These are phyloP conservation scores for Tichodroma muraria DNA, from an alignment of 2,113 vertebrate species.

Conservation along the genomic window DNA sequence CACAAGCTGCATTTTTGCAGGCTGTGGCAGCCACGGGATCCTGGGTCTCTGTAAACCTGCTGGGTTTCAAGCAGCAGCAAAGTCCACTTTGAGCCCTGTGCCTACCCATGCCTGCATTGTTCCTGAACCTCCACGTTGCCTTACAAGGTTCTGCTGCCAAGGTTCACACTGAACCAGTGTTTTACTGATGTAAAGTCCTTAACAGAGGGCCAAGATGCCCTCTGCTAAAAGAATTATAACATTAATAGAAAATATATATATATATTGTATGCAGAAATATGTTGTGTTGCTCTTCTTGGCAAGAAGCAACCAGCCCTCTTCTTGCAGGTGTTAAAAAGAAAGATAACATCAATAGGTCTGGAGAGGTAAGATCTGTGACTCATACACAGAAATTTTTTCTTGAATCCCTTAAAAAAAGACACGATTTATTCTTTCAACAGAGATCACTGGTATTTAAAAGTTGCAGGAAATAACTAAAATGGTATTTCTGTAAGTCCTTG, in stretches of 20 bases:
- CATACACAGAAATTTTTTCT: neutral
- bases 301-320: neutral
- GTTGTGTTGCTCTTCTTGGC: neutral
- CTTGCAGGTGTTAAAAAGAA: neutral
- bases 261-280: neutral
- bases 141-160: neutral
- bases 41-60: neutral
- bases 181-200: neutral
- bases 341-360: rapidly evolving
- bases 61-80: neutral
- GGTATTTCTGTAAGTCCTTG: neutral
- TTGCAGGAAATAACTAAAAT: neutral
- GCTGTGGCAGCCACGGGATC: neutral
- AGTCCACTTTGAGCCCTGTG: neutral
- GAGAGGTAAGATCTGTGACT: neutral
- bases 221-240: neutral
- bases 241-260: neutral
- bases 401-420: neutral
- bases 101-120: neutral
- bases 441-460: neutral
- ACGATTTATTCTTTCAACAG: neutral
- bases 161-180: neutral
- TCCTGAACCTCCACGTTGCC: neutral
- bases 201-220: neutral
- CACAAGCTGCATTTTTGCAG: neutral